Base-by-base conservation (phyloP, 2,888 invertebrate genomes). In the Plusia festucae region DNA sequence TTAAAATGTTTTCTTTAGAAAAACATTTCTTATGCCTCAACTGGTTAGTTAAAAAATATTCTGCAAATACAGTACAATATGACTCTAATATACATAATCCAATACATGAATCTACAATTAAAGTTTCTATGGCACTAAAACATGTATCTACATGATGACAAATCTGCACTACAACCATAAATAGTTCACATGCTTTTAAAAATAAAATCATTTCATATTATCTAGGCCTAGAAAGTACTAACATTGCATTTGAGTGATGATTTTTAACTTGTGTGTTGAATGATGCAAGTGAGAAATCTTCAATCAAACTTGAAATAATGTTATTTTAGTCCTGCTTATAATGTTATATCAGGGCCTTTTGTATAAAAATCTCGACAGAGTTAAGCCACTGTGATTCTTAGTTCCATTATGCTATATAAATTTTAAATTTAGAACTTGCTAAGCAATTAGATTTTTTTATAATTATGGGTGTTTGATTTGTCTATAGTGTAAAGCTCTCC, bases 71-170 rank as follows among this genome's bases (percentile, higher is more conserved):
- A 8, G 32, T 32, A 6, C 11, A 32, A 32, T 32, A 11, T 32
- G 11, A 32, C 11, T 32, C 9, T 32, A 13, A 13, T 34, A 30
- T 30, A 30, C 8, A 34, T 34, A 13, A 15, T 15, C 15, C 15
- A 34, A 34, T 8, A 34, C 13, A 15, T 34, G 34, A 15, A 34
- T 34, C 15, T 34, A 15, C 15, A 34, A n/a, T 40, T n/a, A 40
- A 40, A 15, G 40, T 40, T 4, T 5, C 13, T 5, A 34, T n/a
- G 40, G 40, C 40, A 40, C 40, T 40, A 5, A n/a, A 40, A n/a
- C 40, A 40, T 40, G 40, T 40, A 40, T 40, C n/a, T 40, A 40
- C 40, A 40, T 40, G 40, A 40, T 40, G 40, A 40, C n/a, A 40
- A 40, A n/a, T 40, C n/a, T 40, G 15, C 40, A 40, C n/a, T n/a